A percentile compares a stretch with the other conserved stretches of the same genome.
phyloP scores from a whole-genome alignment of 2,113 vertebrate genomes.

The Thinocorus orbignyianus region DNA sequence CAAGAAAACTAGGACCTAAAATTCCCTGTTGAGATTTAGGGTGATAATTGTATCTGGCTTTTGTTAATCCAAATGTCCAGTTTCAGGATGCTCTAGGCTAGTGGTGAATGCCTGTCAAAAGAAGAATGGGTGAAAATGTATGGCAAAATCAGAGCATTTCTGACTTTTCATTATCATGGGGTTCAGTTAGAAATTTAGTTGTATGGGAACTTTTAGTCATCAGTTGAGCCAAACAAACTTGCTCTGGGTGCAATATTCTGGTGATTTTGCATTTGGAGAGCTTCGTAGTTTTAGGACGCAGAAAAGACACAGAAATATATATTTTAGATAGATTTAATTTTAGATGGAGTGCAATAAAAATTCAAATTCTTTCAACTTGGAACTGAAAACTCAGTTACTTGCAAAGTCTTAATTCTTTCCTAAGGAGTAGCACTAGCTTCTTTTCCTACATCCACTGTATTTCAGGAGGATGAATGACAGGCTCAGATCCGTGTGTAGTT shows the following conservation, averaged over 20 bases:
- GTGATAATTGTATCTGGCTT: neutral
- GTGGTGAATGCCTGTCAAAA: neutral
- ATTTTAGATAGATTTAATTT: neutral
- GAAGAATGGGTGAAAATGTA: neutral
- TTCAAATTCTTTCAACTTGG: neutral
- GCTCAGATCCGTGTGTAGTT: neutral
- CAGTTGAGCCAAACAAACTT: neutral
- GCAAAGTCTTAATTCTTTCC: neutral
- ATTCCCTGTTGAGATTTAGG: neutral
- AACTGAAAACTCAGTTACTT: neutral
- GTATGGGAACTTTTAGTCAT: neutral
- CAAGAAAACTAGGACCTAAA: neutral
- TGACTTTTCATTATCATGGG: neutral
- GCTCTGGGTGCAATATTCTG: neutral
- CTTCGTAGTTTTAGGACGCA: neutral
- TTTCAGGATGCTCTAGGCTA: neutral
- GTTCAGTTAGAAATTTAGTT: neutral
- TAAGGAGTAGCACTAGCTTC: neutral
- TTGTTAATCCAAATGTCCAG: neutral
- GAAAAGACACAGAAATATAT: neutral
- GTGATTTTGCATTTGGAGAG: neutral
- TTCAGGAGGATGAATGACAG: neutral
- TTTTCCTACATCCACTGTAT: neutral
- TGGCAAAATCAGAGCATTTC: neutral
- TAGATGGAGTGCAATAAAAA: neutral